phyloP scores from a whole-genome alignment of 2,113 vertebrate genomes.

The Laterallus jamaicensis region DNA sequence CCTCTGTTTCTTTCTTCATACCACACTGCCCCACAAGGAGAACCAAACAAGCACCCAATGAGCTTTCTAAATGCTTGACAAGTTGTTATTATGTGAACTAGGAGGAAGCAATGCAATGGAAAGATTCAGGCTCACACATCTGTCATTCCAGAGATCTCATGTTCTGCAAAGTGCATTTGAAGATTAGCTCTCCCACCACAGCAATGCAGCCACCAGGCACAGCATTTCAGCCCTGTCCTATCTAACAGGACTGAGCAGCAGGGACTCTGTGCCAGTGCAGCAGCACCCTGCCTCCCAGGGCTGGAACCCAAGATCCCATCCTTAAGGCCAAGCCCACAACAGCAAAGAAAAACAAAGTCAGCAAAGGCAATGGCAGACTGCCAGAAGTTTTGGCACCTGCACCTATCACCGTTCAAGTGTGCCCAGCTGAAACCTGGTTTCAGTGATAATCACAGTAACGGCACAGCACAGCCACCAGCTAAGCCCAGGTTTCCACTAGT shows the following conservation, averaged over 20 bases:
- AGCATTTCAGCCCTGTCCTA: fast-evolving
- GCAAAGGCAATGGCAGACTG: neutral
- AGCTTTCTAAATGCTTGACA: neutral
- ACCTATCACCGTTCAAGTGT: neutral
- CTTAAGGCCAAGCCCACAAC: neutral
- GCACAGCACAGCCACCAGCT: neutral
- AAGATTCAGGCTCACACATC: neutral
- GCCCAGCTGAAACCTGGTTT: neutral
- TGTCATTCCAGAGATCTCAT: neutral
- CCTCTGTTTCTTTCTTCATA: neutral
- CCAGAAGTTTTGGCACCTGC: neutral
- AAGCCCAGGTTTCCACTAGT: neutral
- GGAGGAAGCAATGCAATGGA: fast-evolving
- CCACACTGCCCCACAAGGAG: neutral
- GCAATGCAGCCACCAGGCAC: neutral
- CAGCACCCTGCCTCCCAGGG: neutral
- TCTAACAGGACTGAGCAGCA: neutral
- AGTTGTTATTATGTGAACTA: neutral
- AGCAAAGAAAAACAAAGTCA: neutral
- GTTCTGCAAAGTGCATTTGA: neutral
- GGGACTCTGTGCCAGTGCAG: neutral
- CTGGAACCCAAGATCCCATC: neutral
- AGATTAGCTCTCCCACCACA: fast-evolving
- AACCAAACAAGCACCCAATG: neutral
- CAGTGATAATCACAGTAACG: neutral